phyloP scores from a whole-genome alignment of 2,113 vertebrate genomes.

The Lates calcarifer region DNA sequence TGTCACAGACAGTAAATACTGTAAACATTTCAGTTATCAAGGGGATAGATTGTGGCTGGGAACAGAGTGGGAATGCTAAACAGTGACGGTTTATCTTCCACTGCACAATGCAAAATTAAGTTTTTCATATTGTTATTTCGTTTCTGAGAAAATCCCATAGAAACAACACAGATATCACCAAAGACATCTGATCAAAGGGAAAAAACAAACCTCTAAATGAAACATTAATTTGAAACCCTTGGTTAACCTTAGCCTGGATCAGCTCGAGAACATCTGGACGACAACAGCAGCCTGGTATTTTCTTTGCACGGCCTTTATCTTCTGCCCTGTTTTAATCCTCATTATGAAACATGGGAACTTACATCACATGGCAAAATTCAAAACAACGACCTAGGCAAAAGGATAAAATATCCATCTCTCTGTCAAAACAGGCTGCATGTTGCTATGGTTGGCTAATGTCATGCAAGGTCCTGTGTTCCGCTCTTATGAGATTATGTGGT shows the following conservation, averaged over 20 bases:
- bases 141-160: neutral
- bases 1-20: neutral
- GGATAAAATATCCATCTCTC: slow-evolving; percentile 36
- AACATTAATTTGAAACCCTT: neutral
- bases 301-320: slow-evolving; percentile 27
- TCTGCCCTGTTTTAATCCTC: slow-evolving; percentile 54
- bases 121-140: neutral
- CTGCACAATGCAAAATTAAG: too few species aligned
- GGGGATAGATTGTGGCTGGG: neutral
- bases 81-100: neutral
- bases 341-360: slow-evolving; percentile 56
- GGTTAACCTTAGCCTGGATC: neutral
- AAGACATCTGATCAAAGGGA: neutral
- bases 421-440: slow-evolving; percentile 39
- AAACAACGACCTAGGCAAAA: slow-evolving; percentile 39
- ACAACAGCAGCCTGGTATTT: slow-evolving; percentile 29
- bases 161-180: neutral
- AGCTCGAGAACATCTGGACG: slow-evolving; percentile 47
- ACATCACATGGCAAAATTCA: slow-evolving; percentile 32
- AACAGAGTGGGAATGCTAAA: neutral
- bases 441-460: slow-evolving; percentile 54
- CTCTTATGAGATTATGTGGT: slow-evolving; percentile 76
- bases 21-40: neutral
- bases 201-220: neutral
- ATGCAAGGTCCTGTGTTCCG: slow-evolving; percentile 56